Evolutionary conservation across 2,797 vertebrate genomes (phyloP), one percentile per base, ranked within the genome.

Genomic region (Lates japonicus): DNA sequence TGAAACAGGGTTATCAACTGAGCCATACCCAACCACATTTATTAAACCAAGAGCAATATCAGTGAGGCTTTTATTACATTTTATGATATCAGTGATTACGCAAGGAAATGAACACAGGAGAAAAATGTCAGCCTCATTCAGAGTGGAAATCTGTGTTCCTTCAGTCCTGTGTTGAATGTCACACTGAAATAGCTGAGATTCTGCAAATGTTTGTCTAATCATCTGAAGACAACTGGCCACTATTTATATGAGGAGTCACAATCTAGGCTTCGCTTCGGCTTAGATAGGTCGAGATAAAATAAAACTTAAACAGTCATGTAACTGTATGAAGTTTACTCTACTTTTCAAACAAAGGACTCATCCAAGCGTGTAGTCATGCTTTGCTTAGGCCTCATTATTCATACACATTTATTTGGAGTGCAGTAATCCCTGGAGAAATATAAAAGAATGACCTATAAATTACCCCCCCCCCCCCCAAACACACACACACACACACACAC

Each of bases 151-250:
- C 57, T 51, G 1, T 41, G 54, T 69, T 74, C 59, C 65, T 17
- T 3, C 64, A 51, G 48, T 25, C 35, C 52, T 16, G 49, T 60
- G 37, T 71, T 60, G 57, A 81, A 83, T 48, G 80, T 71, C 69
- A 39, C 77, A 51, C 66, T 61, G 58, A 76, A 89, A 92, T 88
- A 82, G 59, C 51, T 78, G 78, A 83, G 74, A 92, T 91, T 86
- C 77, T 91, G 77, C 74, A 80, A 87, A 87, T 90, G 77, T 80
- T 81, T 82, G 58, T 66, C 82, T 80, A 86, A 91, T 87, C 81
- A 81, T 49, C 74, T 22, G 59, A 49, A 88, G 79, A 85, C 77
- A 88, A 86, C 70, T 69, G 74, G 72, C 42, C 25, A 81, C 74
- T 82, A 82, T 83, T 81, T 81, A 73, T 69, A 63, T 44, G 42